A percentile compares a stretch with the other conserved stretches of the same genome.
Conservation (phyloP, 2,113 vertebrate species). For the Accipiter virgatus region DNA sequence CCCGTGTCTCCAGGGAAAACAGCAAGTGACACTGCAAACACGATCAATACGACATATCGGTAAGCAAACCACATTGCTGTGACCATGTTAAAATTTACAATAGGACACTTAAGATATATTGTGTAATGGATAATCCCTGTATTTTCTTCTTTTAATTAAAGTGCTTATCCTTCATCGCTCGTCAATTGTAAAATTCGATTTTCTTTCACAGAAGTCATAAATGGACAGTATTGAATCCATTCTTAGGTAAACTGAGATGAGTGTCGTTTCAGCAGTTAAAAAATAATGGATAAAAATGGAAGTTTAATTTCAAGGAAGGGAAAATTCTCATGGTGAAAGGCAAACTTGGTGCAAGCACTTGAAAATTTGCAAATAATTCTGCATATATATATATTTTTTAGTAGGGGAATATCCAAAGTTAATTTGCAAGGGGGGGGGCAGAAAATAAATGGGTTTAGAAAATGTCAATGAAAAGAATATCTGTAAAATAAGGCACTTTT, state of each 20-base stretch:
- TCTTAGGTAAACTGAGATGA: not conserved
- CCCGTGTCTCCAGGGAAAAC: conserved; percentile 73
- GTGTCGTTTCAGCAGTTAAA: not conserved
- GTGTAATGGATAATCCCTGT: not conserved
- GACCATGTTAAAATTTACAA: not conserved
- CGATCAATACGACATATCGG: conserved; percentile 59
- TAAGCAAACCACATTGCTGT: conserved; percentile 32
- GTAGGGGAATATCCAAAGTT: not conserved
- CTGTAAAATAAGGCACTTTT: not conserved
- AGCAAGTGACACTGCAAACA: conserved; percentile 46
- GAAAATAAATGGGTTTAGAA: not conserved
- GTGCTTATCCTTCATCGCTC: not conserved
- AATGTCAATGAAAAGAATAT: not conserved
- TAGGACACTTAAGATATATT: not conserved
- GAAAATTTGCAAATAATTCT: not conserved
- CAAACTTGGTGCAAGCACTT: not conserved
- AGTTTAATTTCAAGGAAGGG: not conserved
- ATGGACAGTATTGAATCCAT: not conserved
- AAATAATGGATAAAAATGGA: not conserved
- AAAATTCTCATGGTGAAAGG: not conserved
- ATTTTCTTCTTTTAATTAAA: not conserved
- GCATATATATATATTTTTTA: not conserved
- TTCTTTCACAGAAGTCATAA: not conserved
- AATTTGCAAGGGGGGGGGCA: not conserved
- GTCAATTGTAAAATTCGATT: not conserved